A percentile compares a stretch with the other conserved stretches of the same genome.
These are phyloP conservation scores for Gavia stellata DNA, from an alignment of 2,113 vertebrate genomes.

Conservation along the genomic window DNA sequence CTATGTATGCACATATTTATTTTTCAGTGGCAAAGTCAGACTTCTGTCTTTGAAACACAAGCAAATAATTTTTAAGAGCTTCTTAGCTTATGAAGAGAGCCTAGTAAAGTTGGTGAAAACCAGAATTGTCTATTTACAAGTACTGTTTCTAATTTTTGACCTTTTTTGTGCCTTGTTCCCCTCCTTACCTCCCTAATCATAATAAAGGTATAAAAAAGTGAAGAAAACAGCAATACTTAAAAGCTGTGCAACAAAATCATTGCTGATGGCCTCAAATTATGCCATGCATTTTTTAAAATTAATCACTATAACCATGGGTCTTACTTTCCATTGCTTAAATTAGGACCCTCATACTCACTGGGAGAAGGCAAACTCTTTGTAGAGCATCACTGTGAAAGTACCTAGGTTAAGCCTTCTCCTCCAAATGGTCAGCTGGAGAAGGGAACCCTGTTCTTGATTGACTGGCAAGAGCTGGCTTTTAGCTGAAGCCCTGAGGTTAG, in stretches of 20 bases:
- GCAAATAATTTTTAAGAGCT: neutral
- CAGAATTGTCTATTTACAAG: neutral
- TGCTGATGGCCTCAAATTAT: neutral
- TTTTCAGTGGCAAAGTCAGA: neutral
- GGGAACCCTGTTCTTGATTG: neutral
- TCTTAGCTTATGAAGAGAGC: neutral
- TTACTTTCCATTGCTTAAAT: neutral
- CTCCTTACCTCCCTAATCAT: neutral
- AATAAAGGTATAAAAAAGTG: neutral
- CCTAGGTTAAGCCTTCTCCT: neutral
- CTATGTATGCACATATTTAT: neutral
- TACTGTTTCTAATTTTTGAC: neutral
- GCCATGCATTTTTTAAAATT: neutral
- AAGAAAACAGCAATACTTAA: neutral
- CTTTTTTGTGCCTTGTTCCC: neutral
- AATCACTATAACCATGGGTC: neutral
- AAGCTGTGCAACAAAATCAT: neutral
- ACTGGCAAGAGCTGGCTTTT: neutral
- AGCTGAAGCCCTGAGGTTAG: neutral
- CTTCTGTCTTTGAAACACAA: neutral
- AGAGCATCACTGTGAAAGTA: neutral
- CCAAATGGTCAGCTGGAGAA: neutral
- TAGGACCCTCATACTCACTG: neutral
- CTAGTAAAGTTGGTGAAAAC: neutral
- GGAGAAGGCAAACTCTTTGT: neutral